Evolutionary conservation across 2,797 vertebrate genomes (phyloP).

Genomic region (Galaxias olidus): DNA sequence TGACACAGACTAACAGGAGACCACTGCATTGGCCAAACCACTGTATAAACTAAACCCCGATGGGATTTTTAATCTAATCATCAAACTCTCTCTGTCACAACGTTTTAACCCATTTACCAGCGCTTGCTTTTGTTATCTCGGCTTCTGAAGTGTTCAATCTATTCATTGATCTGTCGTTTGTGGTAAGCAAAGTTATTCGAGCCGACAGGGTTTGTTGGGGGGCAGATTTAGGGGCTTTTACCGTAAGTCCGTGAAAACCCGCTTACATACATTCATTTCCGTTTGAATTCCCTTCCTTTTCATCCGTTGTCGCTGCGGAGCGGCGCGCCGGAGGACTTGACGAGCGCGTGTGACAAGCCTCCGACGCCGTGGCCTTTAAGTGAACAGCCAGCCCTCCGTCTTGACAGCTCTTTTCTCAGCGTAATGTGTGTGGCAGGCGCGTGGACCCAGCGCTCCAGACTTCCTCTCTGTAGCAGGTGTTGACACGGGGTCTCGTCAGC

Average conservation of each 20-base stretch:
- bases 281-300: background rate
- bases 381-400: background rate
- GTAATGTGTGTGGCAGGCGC: background rate
- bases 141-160: too few relatives aligned
- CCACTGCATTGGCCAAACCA: too few relatives aligned
- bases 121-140: background rate
- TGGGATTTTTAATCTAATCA: too few relatives aligned
- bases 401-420: too few relatives aligned
- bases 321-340: background rate
- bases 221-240: too few relatives aligned
- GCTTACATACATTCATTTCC: background rate
- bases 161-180: too few relatives aligned
- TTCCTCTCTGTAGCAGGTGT: background rate
- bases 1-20: too few relatives aligned
- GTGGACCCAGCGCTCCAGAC: background rate
- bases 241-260: too few relatives aligned
- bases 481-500: background rate
- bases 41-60: too few relatives aligned
- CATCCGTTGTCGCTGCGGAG: constrained; percentile 2
- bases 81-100: background rate
- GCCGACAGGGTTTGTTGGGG: too few relatives aligned
- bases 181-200: too few relatives aligned
- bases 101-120: background rate
- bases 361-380: background rate
- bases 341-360: background rate